A percentile compares a stretch with the other conserved stretches of the same genome.
Evolutionary conservation across 2,113 vertebrate genomes (phyloP).

Genomic region (Chaetura pelagica): DNA sequence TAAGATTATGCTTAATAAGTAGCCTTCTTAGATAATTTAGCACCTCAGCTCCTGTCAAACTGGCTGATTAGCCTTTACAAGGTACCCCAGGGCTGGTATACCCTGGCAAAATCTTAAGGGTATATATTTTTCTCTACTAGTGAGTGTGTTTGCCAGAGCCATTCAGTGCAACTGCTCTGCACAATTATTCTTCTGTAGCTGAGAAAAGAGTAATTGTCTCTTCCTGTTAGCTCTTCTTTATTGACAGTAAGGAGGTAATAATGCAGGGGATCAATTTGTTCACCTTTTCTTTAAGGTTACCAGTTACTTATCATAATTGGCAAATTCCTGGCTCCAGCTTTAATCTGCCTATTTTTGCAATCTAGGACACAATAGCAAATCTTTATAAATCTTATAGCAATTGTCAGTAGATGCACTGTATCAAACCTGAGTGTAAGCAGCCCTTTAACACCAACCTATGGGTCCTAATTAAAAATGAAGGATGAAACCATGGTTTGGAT

Average conservation of each 20-base stretch:
- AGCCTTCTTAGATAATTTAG: conserved; percentile 40
- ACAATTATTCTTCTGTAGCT: background rate
- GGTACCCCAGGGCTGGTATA: background rate
- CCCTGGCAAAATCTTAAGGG: conserved; percentile 12
- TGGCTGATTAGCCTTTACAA: conserved; percentile 2
- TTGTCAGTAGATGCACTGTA: background rate
- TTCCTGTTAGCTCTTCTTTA: background rate
- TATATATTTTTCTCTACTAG: background rate
- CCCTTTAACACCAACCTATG: background rate
- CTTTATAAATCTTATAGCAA: background rate
- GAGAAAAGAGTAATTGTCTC: background rate
- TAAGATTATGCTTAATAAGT: conserved; percentile 53
- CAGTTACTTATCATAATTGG: background rate
- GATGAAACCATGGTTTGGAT: background rate
- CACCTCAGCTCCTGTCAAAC: conserved; percentile 6
- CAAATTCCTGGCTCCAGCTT: background rate
- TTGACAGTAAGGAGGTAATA: background rate
- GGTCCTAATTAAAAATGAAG: background rate
- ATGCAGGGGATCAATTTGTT: background rate
- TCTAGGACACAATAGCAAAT: background rate
- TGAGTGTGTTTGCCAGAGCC: background rate
- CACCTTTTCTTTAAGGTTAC: background rate
- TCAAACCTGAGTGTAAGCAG: background rate
- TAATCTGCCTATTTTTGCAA: conserved; percentile 27
- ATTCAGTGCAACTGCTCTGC: background rate